phyloP scores from a whole-genome alignment of 2,113 vertebrate species.

The Cochlearius cochlearius region DNA sequence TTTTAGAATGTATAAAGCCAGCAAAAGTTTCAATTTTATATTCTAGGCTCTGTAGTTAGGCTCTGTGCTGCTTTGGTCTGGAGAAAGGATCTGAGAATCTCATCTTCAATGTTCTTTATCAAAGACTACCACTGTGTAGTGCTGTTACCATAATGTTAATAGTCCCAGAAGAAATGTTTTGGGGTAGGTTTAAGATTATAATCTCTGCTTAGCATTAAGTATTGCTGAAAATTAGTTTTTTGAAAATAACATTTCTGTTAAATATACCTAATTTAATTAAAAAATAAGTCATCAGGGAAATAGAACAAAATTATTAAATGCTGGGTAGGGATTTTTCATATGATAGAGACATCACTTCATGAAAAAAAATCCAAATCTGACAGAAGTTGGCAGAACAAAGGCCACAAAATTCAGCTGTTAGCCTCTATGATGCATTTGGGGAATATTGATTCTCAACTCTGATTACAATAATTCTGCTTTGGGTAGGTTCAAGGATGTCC shows the following conservation, averaged over 20 bases:
- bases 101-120: background rate
- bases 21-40: background rate
- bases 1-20: background rate
- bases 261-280: constrained; percentile 1
- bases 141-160: background rate
- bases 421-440: background rate
- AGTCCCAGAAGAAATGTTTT: background rate
- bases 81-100: background rate
- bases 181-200: background rate
- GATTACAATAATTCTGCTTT: background rate
- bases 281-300: background rate
- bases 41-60: no score
- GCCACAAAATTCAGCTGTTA: background rate
- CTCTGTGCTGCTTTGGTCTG: background rate
- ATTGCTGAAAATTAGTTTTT: background rate
- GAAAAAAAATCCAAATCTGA: background rate
- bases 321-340: background rate
- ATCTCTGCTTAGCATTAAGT: background rate
- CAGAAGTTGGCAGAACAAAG: background rate
- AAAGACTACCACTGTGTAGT: background rate
- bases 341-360: background rate
- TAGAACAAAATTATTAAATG: background rate
- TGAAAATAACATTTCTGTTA: background rate
- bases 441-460: background rate
- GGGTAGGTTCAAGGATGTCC: background rate